These are phyloP conservation scores for Neotoma lepida DNA, from an alignment of 2,113 vertebrate species.

Conservation along the genomic window DNA sequence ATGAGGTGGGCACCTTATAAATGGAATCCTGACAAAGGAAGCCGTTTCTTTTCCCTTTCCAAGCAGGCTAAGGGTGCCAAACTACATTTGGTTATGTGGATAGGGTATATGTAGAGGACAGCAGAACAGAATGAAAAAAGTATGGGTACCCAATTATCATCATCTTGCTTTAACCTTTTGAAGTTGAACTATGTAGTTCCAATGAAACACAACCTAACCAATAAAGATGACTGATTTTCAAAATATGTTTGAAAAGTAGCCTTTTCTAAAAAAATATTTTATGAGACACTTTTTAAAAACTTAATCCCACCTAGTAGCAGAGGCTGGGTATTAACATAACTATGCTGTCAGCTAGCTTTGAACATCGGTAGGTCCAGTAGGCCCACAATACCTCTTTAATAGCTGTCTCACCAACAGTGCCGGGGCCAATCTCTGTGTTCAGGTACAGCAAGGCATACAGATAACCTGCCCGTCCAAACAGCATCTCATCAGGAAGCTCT, in stretches of 20 bases:
- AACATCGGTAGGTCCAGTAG: fast-evolving
- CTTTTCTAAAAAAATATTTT: not conserved
- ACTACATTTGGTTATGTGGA: fast-evolving
- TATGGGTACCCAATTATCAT: fast-evolving
- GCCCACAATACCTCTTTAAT: constrained; percentile 88
- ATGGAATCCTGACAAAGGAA: not conserved
- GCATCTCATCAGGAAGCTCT: constrained; percentile 94
- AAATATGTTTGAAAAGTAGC: not conserved
- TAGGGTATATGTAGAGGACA: fast-evolving
- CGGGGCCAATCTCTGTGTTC: constrained; percentile 91
- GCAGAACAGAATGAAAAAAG: not conserved
- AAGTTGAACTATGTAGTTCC: not conserved
- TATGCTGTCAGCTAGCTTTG: not conserved
- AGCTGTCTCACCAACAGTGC: constrained; percentile 88
- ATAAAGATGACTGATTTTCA: not conserved
- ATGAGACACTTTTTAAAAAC: not conserved
- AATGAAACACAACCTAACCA: not conserved
- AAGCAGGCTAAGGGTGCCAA: not conserved
- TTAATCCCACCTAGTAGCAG: not conserved
- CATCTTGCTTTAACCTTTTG: not conserved
- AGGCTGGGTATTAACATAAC: no score
- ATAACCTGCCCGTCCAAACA: constrained; percentile 95
- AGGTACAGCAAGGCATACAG: constrained; percentile 95
- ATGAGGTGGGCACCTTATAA: not conserved
- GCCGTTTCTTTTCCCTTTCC: not conserved